Conservation (phyloP, 1,140 invertebrate species). For the Hyles vespertilio region DNA sequence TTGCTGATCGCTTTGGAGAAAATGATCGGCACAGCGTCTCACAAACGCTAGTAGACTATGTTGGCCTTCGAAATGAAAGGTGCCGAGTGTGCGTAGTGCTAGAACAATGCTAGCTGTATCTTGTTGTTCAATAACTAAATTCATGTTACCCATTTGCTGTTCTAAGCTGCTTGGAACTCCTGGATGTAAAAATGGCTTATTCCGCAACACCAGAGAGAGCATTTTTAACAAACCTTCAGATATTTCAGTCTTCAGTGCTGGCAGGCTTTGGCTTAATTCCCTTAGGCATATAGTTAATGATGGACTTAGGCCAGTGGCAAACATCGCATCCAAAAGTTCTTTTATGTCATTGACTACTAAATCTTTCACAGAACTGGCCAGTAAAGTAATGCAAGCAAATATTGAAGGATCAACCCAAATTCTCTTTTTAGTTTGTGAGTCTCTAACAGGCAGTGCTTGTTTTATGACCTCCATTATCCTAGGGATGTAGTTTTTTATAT, state of each 20-base stretch:
- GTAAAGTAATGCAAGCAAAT: constrained; percentile 95
- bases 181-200: constrained; percentile 87
- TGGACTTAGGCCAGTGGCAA: constrained; percentile 92
- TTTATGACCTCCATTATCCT: constrained; percentile 93
- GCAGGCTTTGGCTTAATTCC: constrained; percentile 92
- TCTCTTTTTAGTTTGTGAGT: constrained; percentile 83
- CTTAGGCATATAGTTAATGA: constrained; percentile 93
- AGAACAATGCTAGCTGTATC: constrained; percentile 92
- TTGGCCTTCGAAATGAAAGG: constrained; percentile 97
- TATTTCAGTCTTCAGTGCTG: constrained; percentile 91
- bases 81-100: constrained; percentile 94
- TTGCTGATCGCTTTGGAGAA: constrained; percentile 92
- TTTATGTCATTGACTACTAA: constrained; percentile 86
- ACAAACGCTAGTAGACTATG: constrained; percentile 96
- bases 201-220: constrained; percentile 92
- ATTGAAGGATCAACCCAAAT: constrained; percentile 89
- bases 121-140: constrained; percentile 71
- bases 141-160: constrained; percentile 68
- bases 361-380: constrained; percentile 90
- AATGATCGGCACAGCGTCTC: constrained; percentile 92
- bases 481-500: constrained; percentile 87
- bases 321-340: constrained; percentile 93
- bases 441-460: constrained; percentile 86
- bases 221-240: constrained; percentile 94
- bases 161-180: constrained; percentile 81